A percentile compares a stretch with the other conserved stretches of the same genome.
Evolutionary conservation across 1,140 invertebrate genomes (phyloP).

Genomic region (Nilaparvata lugens): DNA sequence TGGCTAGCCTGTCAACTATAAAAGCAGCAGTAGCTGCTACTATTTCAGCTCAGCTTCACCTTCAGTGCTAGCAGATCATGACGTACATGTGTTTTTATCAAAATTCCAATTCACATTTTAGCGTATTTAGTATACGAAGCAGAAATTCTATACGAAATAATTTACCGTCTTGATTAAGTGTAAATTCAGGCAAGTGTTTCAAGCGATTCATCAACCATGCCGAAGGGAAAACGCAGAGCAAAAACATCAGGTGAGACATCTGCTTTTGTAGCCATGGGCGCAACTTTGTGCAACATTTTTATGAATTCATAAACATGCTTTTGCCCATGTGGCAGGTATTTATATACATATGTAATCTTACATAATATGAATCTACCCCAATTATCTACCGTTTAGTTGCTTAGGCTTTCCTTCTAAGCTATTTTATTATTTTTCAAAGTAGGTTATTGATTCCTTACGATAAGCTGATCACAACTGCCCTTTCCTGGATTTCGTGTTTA

Average conservation of each 20-base stretch:
- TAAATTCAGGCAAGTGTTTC: conserved; percentile 15
- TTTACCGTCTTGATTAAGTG: conserved; percentile 28
- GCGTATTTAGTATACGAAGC: conserved; percentile 25
- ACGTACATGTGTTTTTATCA: conserved; percentile 25
- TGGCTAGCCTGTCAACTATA: no score
- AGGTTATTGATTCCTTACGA: no score
- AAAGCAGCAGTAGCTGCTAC: no score
- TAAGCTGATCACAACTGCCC: no score
- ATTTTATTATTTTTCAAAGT: no score
- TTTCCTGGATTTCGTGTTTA: no score
- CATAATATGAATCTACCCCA: no score
- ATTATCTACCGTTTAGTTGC: no score
- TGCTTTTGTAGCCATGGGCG: neutral
- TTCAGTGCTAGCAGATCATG: conserved; percentile 19
- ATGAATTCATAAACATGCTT: neutral
- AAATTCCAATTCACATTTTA: conserved; percentile 19
- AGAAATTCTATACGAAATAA: conserved; percentile 23
- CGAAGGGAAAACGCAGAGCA: conserved; percentile 27
- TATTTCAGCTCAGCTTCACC: conserved; percentile 10
- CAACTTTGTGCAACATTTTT: neutral
- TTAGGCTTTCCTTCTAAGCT: no score
- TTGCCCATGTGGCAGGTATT: conserved; percentile 1
- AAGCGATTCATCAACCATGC: conserved; percentile 18
- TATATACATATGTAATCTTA: neutral
- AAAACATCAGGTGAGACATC: conserved; percentile 20